These are phyloP conservation scores for Oostethus manadensis DNA, from an alignment of 2,113 vertebrate species.

Conservation along the genomic window DNA sequence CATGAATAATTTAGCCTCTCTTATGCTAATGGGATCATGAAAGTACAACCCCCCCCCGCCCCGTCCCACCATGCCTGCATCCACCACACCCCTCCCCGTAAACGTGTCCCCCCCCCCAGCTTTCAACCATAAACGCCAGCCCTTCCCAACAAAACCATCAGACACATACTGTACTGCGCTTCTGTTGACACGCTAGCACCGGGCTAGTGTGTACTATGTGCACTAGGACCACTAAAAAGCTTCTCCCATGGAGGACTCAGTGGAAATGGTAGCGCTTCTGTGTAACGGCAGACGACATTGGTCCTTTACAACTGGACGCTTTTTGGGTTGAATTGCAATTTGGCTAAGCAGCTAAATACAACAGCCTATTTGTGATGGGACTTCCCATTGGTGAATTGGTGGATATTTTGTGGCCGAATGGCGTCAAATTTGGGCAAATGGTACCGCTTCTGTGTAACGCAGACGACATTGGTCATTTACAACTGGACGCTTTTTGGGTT, in stretches of 20 bases:
- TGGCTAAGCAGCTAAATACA: no score
- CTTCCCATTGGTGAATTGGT: background rate
- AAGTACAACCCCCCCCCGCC: slow-evolving; percentile 80
- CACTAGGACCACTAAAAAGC: background rate
- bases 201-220: slow-evolving; percentile 25
- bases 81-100: slow-evolving; percentile 1
- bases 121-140: slow-evolving; percentile 91
- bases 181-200: slow-evolving; percentile 63
- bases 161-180: slow-evolving; percentile 69
- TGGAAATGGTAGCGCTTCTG: no score
- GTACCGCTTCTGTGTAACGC: no score
- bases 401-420: background rate
- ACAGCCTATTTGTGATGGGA: no score
- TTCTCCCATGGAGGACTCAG: background rate
- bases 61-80: background rate
- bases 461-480: no score
- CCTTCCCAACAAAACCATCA: slow-evolving; percentile 78
- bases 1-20: slow-evolving; percentile 99
- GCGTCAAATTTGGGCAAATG: no score
- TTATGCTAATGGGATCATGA: slow-evolving; percentile 99
- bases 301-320: no score
- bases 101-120: slow-evolving; percentile 67
- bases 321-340: no score
- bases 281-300: no score
- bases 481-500: no score